Conservation (phyloP, 2,888 invertebrate species). For the Drosophila aldrichi region DNA sequence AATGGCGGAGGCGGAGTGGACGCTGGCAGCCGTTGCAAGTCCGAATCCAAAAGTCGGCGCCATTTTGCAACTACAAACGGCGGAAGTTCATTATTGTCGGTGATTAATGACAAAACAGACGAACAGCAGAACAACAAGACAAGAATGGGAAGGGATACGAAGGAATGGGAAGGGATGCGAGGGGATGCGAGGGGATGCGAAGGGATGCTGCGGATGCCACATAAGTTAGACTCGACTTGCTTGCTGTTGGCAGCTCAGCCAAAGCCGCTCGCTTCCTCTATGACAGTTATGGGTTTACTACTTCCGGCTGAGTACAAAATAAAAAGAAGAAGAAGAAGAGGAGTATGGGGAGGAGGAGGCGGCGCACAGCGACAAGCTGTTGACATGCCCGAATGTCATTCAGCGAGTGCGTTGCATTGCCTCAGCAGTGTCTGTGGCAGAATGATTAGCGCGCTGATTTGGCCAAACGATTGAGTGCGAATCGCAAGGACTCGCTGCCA, state of each 20-base stretch:
- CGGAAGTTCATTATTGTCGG: conserved; percentile 84
- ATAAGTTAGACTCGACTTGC: conserved; percentile 62
- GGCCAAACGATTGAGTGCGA: conserved; percentile 66
- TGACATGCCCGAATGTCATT: conserved; percentile 60
- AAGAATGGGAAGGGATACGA: conserved; percentile 1
- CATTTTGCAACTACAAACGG: conserved; percentile 71
- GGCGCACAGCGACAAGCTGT: conserved; percentile 33
- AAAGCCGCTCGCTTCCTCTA: conserved; percentile 14
- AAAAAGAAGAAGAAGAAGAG: conserved; percentile 4
- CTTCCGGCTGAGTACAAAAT: conserved; percentile 53
- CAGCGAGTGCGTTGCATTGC: conserved; percentile 64
- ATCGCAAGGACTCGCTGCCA: conserved; percentile 49
- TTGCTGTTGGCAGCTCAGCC: conserved; percentile 59
- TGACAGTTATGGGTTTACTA: conserved; percentile 74
- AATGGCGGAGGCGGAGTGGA: conserved; percentile 3
- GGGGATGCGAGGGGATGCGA: conserved; percentile 3
- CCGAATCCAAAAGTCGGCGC: conserved; percentile 53
- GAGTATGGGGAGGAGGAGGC: background rate
- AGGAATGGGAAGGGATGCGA: background rate
- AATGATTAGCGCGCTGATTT: conserved; percentile 78
- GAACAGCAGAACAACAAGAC: background rate
- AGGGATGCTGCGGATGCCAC: conserved; percentile 54
- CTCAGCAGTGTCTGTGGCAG: conserved; percentile 33
- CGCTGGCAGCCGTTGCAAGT: conserved; percentile 32
- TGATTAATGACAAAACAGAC: conserved; percentile 81